Conservation (phyloP, 2,888 invertebrate genomes). For the Temnothorax unifasciatus region DNA sequence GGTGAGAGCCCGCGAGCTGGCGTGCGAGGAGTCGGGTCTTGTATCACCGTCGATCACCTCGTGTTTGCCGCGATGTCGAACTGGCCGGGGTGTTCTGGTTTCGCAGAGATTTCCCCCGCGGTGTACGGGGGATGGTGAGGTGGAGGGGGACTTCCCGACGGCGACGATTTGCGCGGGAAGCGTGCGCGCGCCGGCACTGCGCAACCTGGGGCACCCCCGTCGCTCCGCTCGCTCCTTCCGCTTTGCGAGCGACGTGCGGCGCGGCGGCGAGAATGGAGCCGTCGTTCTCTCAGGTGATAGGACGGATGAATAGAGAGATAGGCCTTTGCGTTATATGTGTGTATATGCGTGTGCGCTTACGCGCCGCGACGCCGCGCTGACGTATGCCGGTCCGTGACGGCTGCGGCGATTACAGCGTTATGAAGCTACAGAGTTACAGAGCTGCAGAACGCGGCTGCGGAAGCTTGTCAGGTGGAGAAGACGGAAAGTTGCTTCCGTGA, state of each 20-base stretch:
- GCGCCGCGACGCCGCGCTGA: conserved; percentile 39
- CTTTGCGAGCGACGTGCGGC: neutral
- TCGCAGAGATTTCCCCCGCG: conserved; percentile 80
- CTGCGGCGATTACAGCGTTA: conserved; percentile 1
- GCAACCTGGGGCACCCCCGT: conserved; percentile 54
- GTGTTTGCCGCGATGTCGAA: conserved; percentile 84
- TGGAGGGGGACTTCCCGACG: conserved; percentile 55
- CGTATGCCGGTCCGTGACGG: conserved; percentile 12
- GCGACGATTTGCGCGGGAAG: conserved; percentile 76
- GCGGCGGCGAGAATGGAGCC: conserved; percentile 42
- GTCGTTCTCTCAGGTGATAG: conserved; percentile 46
- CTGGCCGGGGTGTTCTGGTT: conserved; percentile 84
- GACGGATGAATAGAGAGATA: conserved; percentile 44
- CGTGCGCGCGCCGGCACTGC: conserved; percentile 67
- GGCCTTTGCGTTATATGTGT: neutral
- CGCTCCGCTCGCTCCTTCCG: conserved; percentile 19
- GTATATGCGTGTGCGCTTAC: neutral
- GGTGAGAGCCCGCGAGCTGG: neutral
- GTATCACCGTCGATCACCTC: conserved; percentile 73
- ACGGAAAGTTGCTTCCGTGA: neutral
- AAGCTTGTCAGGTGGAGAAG: neutral
- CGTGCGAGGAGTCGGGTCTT: conserved; percentile 18
- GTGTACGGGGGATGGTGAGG: conserved; percentile 47
- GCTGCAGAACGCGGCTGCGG: neutral
- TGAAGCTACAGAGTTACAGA: neutral